phyloP scores from a whole-genome alignment of 2,888 invertebrate species.

The Podotricha telesiphe region DNA sequence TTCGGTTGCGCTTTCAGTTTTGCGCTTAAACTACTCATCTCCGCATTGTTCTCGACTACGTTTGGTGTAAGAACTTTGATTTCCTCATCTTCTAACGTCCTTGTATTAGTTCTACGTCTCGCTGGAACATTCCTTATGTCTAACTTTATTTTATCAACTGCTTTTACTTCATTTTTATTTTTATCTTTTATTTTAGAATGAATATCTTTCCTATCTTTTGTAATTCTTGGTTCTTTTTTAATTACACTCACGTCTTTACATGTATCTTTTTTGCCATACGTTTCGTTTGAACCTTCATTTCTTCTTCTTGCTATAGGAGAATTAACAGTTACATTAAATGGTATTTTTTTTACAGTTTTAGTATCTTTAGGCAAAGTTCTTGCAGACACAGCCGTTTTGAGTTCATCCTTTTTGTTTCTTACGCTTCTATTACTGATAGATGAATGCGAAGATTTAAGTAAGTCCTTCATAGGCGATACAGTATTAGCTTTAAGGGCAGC shows the following conservation, averaged over 20 bases:
- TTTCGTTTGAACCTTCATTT: slow-evolving; percentile 44
- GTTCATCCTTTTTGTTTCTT: slow-evolving; percentile 31
- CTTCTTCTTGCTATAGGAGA: slow-evolving; percentile 64
- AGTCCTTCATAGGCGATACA: slow-evolving; percentile 64
- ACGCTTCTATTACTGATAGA: slow-evolving; percentile 49
- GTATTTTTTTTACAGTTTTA: slow-evolving; percentile 50
- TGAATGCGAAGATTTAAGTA: slow-evolving; percentile 64
- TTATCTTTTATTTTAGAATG: slow-evolving; percentile 4
- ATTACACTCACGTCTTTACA: slow-evolving; percentile 39
- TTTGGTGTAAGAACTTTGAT: slow-evolving; percentile 67
- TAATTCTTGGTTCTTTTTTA: slow-evolving; percentile 16
- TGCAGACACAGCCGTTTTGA: slow-evolving; percentile 28
- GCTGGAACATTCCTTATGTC: slow-evolving; percentile 38
- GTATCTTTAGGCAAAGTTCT: slow-evolving; percentile 47
- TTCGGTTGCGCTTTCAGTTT: slow-evolving; percentile 68
- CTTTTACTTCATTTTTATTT: slow-evolving; percentile 30
- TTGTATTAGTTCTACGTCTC: slow-evolving; percentile 68
- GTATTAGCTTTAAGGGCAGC: slow-evolving; percentile 48
- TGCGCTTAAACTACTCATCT: slow-evolving; percentile 64
- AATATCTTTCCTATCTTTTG: neutral
- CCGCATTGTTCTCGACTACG: slow-evolving; percentile 65
- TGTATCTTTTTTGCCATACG: slow-evolving; percentile 30
- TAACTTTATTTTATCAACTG: slow-evolving; percentile 10
- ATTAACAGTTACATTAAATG: slow-evolving; percentile 65
- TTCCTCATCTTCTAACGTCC: slow-evolving; percentile 73